Evolutionary conservation across 2,888 invertebrate species (phyloP).

Genomic region (Drosophila phalerata): DNA sequence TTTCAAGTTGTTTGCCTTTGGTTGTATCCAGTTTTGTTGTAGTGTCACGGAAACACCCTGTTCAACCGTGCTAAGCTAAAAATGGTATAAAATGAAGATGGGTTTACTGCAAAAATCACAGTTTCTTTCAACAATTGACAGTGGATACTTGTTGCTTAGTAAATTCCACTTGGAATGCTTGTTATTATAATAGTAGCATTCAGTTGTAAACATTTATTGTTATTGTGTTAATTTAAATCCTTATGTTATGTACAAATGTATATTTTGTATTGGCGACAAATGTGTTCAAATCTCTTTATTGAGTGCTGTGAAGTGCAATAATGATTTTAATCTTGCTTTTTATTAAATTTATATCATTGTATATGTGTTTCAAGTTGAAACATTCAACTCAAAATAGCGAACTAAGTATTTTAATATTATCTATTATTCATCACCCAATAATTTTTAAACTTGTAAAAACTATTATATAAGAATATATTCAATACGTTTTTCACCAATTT

Average conservation of each 20-base stretch:
- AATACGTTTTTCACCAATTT: conserved; percentile 12
- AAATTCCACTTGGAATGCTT: neutral
- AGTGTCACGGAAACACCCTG: conserved; percentile 52
- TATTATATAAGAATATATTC: neutral
- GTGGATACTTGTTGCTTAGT: conserved; percentile 14
- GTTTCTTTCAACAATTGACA: conserved; percentile 30
- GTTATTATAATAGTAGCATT: neutral
- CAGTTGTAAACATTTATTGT: neutral
- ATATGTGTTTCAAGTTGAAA: no score
- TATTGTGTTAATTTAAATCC: neutral
- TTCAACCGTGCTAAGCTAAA: conserved; percentile 21
- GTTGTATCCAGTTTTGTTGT: neutral
- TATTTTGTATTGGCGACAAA: neutral
- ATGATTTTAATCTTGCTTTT: neutral
- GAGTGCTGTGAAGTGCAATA: conserved; percentile 1
- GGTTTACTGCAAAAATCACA: conserved; percentile 29
- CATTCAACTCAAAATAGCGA: no score
- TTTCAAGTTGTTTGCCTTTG: conserved; percentile 21
- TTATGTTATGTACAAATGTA: neutral
- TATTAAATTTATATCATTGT: no score
- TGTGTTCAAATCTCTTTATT: no score
- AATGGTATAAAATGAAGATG: conserved; percentile 51
- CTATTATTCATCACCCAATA: no score
- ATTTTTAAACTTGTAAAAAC: neutral
- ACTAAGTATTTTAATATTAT: no score